Evolutionary conservation across 2,797 vertebrate species (phyloP).

Genomic region (Chrosomus eos): DNA sequence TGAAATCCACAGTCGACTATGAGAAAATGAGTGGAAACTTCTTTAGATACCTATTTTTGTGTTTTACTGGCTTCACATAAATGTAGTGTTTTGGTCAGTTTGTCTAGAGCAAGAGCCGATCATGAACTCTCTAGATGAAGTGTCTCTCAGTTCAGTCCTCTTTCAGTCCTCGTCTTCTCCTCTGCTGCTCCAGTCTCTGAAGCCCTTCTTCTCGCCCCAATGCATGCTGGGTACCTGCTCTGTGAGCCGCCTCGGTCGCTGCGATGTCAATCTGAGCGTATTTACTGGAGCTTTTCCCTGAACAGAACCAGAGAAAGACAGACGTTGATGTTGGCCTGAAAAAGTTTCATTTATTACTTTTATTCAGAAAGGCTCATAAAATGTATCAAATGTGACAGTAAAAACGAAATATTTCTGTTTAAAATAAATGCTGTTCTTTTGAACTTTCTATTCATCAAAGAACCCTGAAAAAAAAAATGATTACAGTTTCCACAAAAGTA

Average conservation of each 20-base stretch:
- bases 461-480: too few species aligned
- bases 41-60: not conserved
- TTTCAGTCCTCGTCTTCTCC: slow-evolving; percentile 70
- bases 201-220: slow-evolving; percentile 86
- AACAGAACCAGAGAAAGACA: slow-evolving; percentile 31
- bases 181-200: slow-evolving; percentile 83
- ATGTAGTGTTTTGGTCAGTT: slow-evolving; percentile 11
- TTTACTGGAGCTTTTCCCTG: slow-evolving; percentile 81
- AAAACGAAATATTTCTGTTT: too few species aligned
- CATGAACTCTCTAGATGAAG: not conserved
- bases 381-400: too few species aligned
- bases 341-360: not conserved
- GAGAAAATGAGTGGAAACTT: not conserved
- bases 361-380: too few species aligned
- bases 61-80: not conserved
- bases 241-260: slow-evolving; percentile 88
- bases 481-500: too few species aligned
- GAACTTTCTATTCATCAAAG: too few species aligned
- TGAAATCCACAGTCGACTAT: not conserved
- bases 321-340: not conserved
- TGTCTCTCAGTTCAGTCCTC: not conserved
- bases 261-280: slow-evolving; percentile 91
- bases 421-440: too few species aligned
- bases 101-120: not conserved
- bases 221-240: slow-evolving; percentile 86